phyloP scores from a whole-genome alignment of 2,888 invertebrate genomes.

The Odontothrips loti region DNA sequence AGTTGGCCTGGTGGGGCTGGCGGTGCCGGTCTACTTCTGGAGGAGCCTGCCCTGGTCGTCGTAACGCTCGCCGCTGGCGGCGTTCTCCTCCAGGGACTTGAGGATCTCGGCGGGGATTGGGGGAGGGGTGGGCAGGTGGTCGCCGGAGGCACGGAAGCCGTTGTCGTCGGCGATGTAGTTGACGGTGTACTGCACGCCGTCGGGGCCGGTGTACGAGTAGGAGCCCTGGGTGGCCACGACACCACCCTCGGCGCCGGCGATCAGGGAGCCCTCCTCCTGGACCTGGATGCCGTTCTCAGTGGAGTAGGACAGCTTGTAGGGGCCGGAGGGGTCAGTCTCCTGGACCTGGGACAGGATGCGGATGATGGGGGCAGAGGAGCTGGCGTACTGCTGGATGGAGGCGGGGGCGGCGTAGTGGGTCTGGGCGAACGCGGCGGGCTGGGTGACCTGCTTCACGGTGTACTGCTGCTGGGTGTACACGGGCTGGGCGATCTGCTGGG shows the following conservation, averaged over 20 bases:
- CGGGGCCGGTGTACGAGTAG: slow-evolving; percentile 63
- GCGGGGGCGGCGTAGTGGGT: neutral
- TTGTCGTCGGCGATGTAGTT: slow-evolving; percentile 66
- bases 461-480: neutral
- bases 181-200: slow-evolving; percentile 59
- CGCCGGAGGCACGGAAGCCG: slow-evolving; percentile 53
- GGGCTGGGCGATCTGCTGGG: neutral
- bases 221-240: slow-evolving; percentile 50
- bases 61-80: slow-evolving; percentile 45
- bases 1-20: neutral
- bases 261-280: neutral
- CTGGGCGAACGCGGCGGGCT: neutral
- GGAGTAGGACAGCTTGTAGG: slow-evolving; percentile 12
- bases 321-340: slow-evolving; percentile 4
- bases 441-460: neutral
- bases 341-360: slow-evolving; percentile 19
- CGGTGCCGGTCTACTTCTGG: neutral
- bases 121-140: slow-evolving; percentile 76
- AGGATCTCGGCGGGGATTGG: slow-evolving; percentile 72
- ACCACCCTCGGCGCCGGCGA: slow-evolving; percentile 8
- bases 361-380: neutral
- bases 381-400: neutral
- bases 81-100: slow-evolving; percentile 61
- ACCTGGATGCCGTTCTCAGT: slow-evolving; percentile 22
- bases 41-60: slow-evolving; percentile 12